Percentiles rank a stretch among this genome's conserved stretches.
phyloP scores from a whole-genome alignment of 1,140 invertebrate genomes.

The Archegozetes longisetosus region DNA sequence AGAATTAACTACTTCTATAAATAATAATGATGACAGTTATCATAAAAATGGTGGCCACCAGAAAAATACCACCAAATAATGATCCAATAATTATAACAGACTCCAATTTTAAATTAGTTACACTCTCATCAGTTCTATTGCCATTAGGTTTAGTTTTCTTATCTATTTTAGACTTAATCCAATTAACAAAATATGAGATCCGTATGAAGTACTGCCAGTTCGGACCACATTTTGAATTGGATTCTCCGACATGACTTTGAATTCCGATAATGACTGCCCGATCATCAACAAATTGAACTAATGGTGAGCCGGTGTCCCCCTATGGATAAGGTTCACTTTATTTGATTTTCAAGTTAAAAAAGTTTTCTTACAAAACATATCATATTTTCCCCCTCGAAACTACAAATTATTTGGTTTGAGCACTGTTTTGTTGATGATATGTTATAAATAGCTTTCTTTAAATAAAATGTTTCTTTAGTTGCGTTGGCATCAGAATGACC shows the following conservation, averaged over 20 bases:
- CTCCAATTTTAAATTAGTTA: neutral
- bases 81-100: neutral
- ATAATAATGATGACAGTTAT: neutral
- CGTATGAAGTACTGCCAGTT: neutral
- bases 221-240: neutral
- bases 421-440: neutral
- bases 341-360: neutral
- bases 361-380: neutral
- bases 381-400: neutral
- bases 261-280: neutral
- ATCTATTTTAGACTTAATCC: neutral
- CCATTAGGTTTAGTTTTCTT: too few relatives aligned
- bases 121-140: neutral
- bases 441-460: neutral
- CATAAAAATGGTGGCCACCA: neutral
- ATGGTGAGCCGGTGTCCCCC: conserved; percentile 6
- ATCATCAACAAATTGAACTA: neutral
- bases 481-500: neutral
- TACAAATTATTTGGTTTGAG: neutral
- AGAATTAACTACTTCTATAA: neutral
- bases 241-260: neutral
- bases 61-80: neutral
- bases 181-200: neutral
- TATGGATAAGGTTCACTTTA: neutral
- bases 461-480: neutral